Evolutionary conservation across 2,113 vertebrate species (phyloP).

Genomic region (Pholis gunnellus): DNA sequence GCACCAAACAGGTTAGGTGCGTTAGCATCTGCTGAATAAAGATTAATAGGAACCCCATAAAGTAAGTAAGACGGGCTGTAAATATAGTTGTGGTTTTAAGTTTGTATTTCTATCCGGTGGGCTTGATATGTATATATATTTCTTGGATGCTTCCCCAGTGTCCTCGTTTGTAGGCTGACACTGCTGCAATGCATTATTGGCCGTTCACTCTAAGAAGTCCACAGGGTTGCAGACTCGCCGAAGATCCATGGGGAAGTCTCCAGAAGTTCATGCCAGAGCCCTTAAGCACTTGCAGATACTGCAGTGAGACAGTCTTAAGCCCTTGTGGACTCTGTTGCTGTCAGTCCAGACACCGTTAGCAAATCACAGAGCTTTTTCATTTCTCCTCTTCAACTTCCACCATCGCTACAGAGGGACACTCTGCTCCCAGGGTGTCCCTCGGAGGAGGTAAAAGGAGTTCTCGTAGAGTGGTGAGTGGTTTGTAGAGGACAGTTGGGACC

Average conservation of each 20-base stretch:
- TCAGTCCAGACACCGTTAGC: conserved; percentile 5
- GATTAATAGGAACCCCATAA: background rate
- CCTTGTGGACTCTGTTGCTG: conserved; percentile 26
- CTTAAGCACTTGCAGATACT: conserved; percentile 34
- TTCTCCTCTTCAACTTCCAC: background rate
- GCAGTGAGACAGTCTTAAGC: conserved; percentile 40
- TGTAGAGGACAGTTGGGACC: background rate
- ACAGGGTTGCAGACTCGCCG: background rate
- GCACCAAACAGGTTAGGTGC: too few species aligned
- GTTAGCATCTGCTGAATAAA: too few species aligned
- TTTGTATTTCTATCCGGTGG: background rate
- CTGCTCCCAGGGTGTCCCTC: background rate
- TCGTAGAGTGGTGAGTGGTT: background rate
- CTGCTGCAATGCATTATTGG: conserved; percentile 11
- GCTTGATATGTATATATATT: background rate
- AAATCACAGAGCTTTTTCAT: background rate
- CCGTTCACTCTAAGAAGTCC: background rate
- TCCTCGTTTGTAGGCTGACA: conserved; percentile 18
- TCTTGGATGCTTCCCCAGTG: conserved; percentile 9
- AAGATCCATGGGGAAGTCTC: background rate
- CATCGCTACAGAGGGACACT: background rate
- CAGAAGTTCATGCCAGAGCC: conserved; percentile 45
- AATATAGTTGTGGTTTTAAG: background rate
- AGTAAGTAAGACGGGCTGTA: background rate
- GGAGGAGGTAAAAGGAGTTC: background rate